Conservation (phyloP, 2,113 vertebrate genomes). For the Chaetorhynchus papuensis region DNA sequence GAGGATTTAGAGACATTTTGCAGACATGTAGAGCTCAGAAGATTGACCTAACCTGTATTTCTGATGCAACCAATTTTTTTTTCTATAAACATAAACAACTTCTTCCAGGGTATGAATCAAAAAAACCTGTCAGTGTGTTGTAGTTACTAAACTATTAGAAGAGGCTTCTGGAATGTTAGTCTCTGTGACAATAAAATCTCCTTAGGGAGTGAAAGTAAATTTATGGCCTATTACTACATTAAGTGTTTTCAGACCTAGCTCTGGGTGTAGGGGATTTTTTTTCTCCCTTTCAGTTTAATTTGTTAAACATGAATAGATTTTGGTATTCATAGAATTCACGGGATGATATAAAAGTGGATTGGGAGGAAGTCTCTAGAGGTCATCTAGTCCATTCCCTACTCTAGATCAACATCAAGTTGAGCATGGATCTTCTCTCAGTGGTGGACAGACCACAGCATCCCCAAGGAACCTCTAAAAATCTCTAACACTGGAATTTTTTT, state of each 20-base stretch:
- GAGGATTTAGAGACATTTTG: neutral
- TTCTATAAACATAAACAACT: neutral
- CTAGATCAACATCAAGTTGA: neutral
- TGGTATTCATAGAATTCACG: neutral
- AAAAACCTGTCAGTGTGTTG: neutral
- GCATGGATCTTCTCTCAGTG: neutral
- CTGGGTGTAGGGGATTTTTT: neutral
- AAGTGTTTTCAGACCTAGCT: neutral
- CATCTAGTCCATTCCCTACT: neutral
- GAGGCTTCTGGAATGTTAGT: neutral
- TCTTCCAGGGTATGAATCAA: conserved; percentile 19
- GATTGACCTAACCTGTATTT: neutral
- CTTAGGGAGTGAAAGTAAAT: conserved; percentile 9
- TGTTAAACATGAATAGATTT: neutral
- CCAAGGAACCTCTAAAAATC: neutral
- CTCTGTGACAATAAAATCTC: conserved; percentile 19
- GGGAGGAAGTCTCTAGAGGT: neutral
- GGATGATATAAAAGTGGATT: neutral
- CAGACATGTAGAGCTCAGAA: neutral
- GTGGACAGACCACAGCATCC: neutral
- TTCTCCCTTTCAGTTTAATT: neutral
- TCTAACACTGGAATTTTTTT: neutral
- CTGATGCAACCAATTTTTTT: neutral
- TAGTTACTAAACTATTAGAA: neutral
- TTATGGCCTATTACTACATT: conserved; percentile 7